Base-by-base conservation (phyloP, 1,140 invertebrate genomes). In the Drosophila bocqueti region DNA sequence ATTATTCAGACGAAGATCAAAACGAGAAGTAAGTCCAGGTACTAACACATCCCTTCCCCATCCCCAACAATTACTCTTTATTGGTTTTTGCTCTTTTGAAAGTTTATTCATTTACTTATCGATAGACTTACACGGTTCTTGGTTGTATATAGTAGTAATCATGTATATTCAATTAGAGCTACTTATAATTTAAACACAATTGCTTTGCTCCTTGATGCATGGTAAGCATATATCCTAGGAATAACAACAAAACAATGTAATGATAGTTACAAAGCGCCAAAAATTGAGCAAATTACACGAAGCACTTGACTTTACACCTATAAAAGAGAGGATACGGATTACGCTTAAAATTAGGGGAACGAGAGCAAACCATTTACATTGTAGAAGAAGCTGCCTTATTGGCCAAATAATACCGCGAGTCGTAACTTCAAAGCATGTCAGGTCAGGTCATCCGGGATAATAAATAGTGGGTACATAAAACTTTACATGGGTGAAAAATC, bases 241-340 rank as follows among this genome's bases (percentile, higher is more conserved):
- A 76, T 66, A 65, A 69, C 42, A 78, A 77, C 45, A 61, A 47
- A 77, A 67, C 43, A 34, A 59, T 54, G 34, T 77, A 76, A 76
- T 76, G 38, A 84, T 68, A 84, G 65, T 79, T 86, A 79, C 82
- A 91, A 90, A 91, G 86, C 78, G 76, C 67, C 65, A 67, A 79
- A 78, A 86, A 91, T 91, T 90, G 85, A 91, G 85, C 85, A 90
- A 90, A 91, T 77, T 91, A 85, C 81, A 84, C 59, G 63, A 90
- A 85, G 75, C 81, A 90, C 74, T 90, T 81, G 78, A 84, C 58
- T 47, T 69, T 79, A 83, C 62, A 84, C 46, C 58, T 81, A 76
- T 43, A 49, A 67, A 47, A 36, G 46, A 36, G 46, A 65, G 21
- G 43, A 60, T 49, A 76, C 46, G 18, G 18, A 24, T 3, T 55